A percentile compares a stretch with the other conserved stretches of the same genome.
Conservation (phyloP, 2,797 vertebrate species). For the Acrocephalus scirpaceus region DNA sequence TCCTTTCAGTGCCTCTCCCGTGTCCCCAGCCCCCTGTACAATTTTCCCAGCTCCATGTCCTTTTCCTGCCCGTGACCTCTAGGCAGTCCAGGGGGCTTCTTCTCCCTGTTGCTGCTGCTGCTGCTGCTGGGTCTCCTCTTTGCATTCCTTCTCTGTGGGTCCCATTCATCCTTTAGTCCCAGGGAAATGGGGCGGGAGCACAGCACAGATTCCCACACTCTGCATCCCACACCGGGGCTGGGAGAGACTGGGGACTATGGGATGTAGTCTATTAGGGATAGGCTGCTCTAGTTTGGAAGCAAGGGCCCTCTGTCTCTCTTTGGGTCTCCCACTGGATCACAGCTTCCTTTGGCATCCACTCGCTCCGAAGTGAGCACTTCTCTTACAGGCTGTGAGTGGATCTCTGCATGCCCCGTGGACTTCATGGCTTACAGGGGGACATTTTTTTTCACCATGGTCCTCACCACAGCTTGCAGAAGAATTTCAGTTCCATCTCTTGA, state of each 20-base stretch:
- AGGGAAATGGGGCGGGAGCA: not conserved
- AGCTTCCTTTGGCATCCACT: no score
- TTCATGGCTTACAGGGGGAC: no score
- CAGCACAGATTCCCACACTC: fast-evolving
- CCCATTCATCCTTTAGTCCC: not conserved
- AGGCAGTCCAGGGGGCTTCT: not conserved
- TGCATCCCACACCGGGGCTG: fast-evolving
- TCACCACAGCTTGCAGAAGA: no score
- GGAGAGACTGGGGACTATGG: not conserved
- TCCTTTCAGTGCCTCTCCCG: no score
- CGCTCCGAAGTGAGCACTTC: no score
- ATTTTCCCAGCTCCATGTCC: not conserved
- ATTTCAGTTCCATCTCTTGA: no score
- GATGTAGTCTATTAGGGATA: not conserved
- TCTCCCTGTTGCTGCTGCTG: not conserved
- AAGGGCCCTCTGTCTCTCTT: not conserved
- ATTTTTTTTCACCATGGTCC: no score
- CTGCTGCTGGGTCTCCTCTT: not conserved
- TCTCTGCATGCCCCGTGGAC: no score
- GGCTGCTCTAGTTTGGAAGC: not conserved
- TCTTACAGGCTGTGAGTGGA: no score
- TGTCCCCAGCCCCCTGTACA: fast-evolving
- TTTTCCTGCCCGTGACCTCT: not conserved
- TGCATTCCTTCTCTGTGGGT: not conserved
- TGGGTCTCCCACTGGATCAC: not conserved